Base-by-base conservation (phyloP, 2,797 vertebrate genomes). In the Eutrigla gurnardus region DNA sequence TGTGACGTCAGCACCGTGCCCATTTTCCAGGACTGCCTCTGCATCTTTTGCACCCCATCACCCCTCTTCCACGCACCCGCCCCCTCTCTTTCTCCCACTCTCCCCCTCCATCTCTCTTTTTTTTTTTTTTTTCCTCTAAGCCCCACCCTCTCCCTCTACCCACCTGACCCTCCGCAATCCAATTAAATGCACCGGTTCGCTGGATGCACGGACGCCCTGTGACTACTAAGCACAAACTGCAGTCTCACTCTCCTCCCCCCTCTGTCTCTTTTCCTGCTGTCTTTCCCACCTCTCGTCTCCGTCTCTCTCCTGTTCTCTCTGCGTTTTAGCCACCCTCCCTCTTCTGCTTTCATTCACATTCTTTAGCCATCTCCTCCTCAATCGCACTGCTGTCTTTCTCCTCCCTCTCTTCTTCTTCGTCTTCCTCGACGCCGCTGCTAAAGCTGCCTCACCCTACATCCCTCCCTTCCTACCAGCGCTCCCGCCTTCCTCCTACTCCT, bases 171-270 rank as follows among this genome's bases (percentile, higher is more conserved):
- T 65, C 87, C 0, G 64, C 86, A 77, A 74, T 91, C 93, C 92
- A 93, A 95, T 95, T 80, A 92, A 78, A 92, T 15, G 77, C 80
- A 49, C 54, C 62, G 62, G 40, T 77, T 25, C 80, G 70, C 80
- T 88, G 89, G 80, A 86, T 90, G 87, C 84, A 88, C 79, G 74
- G 82, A 93, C 83, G 88, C 91, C 11, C 81, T 86, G 87, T 90
- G 93, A 92, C 92, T 94, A 89, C 89, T 69, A 92, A 92, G 88
- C 89, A 83, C 87, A 89, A 93, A 90, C 92, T 90, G 93, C 94
- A 93, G 89, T 94, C 91, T 91, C 91, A 90, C 88, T 88, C 89
- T 91, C 91, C 91, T 90, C 87, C 86, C 25, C 84, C 78, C 87
- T 82, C 83, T 58, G 78, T 83, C 84, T 76, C 68, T 85, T 69